These are phyloP conservation scores for Tinea trinotella DNA, from an alignment of 2,888 invertebrate species.

Conservation along the genomic window DNA sequence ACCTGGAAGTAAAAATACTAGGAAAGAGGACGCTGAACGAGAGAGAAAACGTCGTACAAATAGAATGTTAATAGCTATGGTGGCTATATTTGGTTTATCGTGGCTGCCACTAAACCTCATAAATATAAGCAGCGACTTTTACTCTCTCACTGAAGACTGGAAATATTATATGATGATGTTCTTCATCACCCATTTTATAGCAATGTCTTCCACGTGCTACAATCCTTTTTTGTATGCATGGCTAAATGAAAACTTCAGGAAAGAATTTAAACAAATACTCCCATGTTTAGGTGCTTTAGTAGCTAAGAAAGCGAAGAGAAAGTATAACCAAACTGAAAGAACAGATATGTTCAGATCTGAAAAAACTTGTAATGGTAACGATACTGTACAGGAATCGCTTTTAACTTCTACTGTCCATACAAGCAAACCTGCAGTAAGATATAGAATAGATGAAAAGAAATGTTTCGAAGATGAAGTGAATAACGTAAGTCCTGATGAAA, in stretches of 20 bases:
- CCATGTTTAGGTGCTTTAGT: slow-evolving; percentile 73
- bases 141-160: slow-evolving; percentile 75
- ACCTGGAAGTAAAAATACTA: slow-evolving; percentile 81
- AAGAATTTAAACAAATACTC: slow-evolving; percentile 86
- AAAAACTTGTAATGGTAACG: slow-evolving; percentile 63
- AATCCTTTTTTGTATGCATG: slow-evolving; percentile 96
- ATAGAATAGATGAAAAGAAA: slow-evolving; percentile 57
- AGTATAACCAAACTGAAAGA: slow-evolving; percentile 55
- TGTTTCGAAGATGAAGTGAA: slow-evolving; percentile 43
- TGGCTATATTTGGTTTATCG: slow-evolving; percentile 87
- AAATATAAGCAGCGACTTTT: slow-evolving; percentile 81
- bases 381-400: slow-evolving; percentile 62
- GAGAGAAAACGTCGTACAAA: slow-evolving; percentile 87
- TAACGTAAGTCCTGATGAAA: slow-evolving; percentile 62
- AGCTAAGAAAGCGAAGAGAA: slow-evolving; percentile 49
- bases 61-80: slow-evolving; percentile 94
- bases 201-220: slow-evolving; percentile 95
- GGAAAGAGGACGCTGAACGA: slow-evolving; percentile 84
- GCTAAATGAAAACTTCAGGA: slow-evolving; percentile 95
- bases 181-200: slow-evolving; percentile 86
- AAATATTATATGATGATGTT: slow-evolving; percentile 83
- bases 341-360: slow-evolving; percentile 62
- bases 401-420: slow-evolving; percentile 52
- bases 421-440: slow-evolving; percentile 52
- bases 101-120: slow-evolving; percentile 89